phyloP scores from a whole-genome alignment of 2,797 vertebrate genomes.

The Pseudochirops corinnae region DNA sequence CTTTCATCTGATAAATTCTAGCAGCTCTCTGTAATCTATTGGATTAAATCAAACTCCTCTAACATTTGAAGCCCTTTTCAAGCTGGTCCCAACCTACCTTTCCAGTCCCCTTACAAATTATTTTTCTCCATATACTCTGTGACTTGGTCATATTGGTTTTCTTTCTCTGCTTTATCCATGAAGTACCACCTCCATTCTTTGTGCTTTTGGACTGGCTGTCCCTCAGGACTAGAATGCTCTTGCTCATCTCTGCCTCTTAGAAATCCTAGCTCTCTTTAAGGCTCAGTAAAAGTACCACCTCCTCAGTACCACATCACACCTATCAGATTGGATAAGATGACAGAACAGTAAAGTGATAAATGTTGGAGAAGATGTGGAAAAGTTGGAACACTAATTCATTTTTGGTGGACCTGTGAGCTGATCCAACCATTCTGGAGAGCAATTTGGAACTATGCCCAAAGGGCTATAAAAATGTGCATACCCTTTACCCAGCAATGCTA shows the following conservation, averaged over 20 bases:
- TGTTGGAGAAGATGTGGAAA: no score
- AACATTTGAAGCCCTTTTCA: neutral
- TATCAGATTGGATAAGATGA: no score
- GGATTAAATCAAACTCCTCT: neutral
- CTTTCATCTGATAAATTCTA: neutral
- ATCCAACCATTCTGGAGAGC: no score
- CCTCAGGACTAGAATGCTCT: neutral
- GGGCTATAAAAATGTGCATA: no score
- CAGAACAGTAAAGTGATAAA: no score
- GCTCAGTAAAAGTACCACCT: neutral
- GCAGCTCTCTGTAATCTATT: neutral
- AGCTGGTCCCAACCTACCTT: neutral
- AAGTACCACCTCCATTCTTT: neutral
- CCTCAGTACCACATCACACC: no score
- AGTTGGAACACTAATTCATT: no score
- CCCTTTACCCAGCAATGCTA: no score
- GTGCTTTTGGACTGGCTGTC: neutral
- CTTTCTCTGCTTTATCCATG: neutral
- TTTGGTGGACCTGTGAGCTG: no score
- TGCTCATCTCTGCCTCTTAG: neutral
- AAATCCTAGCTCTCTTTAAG: neutral
- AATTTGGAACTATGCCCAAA: no score
- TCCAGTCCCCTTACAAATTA: neutral
- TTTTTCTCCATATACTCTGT: neutral
- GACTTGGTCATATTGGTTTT: neutral